Base-by-base conservation (phyloP, 2,113 vertebrate genomes). In the Bettongia penicillata region DNA sequence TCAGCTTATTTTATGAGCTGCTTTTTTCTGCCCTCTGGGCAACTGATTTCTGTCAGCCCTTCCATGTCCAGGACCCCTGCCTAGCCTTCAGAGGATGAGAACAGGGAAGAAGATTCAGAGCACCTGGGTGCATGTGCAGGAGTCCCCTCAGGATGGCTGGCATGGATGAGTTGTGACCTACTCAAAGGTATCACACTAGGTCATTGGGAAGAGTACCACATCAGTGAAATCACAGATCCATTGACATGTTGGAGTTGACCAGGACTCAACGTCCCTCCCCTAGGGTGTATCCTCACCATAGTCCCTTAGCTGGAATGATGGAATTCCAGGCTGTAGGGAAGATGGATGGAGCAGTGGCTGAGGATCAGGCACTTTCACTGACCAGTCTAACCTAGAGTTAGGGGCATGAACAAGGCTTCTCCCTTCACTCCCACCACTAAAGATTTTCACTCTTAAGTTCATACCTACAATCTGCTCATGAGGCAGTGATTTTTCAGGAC, bases 41-140 rank as follows among this genome's bases (percentile, higher is more conserved):
- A 23, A 0, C n/a, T 84, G 68, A 84, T 84, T 43, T 84, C n/a
- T 84, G 19, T 43, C n/a, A 43, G 6, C 19, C 19, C 16, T 84
- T 84, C 11, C n/a, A 84, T 22, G n/a, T 43, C 16, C 68, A 84
- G n/a, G 7, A 43, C 37, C n/a, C 0, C 0, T 19, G 90, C 51
- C 95, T 97, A 93, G 51, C 37, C 90, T 49, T 47, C 52, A 89
- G 16, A 96, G 95, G 28, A 51, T 61, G 91, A 84, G 53, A 25
- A 47, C 0, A 0, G 52, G 51, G 92, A 49, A n/a, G 14, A n/a
- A 28, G 37, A n/a, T 77, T 77, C 37, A n/a, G 19, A 84, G 37
- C 19, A 43, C 14, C 48, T 48, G 48, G 48, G 48, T 22, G 28
- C 5, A 43, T 84, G 22, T 84, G 43, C 68, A 84, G 28, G 28